Conservation (phyloP, 2,797 vertebrate species). For the Microhierax caerulescens region DNA sequence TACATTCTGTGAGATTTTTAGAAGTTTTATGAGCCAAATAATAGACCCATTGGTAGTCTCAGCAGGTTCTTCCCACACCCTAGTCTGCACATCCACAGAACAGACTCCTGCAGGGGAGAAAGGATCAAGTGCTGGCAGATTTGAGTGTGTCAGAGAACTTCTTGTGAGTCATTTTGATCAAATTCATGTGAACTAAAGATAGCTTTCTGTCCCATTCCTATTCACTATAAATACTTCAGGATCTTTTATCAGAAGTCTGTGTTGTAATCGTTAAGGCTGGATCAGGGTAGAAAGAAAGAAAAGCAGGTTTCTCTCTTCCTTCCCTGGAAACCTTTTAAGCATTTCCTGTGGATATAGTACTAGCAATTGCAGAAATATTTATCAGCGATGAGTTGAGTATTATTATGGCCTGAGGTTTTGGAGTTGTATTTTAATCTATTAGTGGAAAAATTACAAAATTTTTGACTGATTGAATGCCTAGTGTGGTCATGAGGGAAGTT, state of each 20-base stretch:
- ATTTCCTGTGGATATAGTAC: neutral
- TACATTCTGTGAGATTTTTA: conserved; percentile 76
- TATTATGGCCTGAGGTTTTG: neutral
- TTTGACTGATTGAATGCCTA: neutral
- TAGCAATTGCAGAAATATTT: neutral
- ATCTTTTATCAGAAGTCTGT: neutral
- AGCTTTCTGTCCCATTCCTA: neutral
- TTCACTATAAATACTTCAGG: neutral
- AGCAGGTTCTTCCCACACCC: conserved; percentile 63
- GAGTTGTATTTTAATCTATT: neutral
- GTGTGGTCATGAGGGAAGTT: neutral
- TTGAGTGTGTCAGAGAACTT: conserved; percentile 2
- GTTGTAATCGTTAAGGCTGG: neutral
- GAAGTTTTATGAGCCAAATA: conserved; percentile 73
- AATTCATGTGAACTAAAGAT: neutral
- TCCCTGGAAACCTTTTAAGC: neutral
- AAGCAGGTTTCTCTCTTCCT: neutral
- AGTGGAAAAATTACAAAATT: neutral
- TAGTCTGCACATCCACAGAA: conserved; percentile 49
- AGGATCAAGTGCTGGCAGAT: neutral
- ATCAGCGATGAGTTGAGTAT: neutral
- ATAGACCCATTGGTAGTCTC: conserved; percentile 71
- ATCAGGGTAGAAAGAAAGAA: neutral
- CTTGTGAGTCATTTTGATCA: neutral
- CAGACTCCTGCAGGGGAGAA: conserved; percentile 33